Evolutionary conservation across 1,140 invertebrate genomes (phyloP).

Genomic region (Drosophila athabasca): DNA sequence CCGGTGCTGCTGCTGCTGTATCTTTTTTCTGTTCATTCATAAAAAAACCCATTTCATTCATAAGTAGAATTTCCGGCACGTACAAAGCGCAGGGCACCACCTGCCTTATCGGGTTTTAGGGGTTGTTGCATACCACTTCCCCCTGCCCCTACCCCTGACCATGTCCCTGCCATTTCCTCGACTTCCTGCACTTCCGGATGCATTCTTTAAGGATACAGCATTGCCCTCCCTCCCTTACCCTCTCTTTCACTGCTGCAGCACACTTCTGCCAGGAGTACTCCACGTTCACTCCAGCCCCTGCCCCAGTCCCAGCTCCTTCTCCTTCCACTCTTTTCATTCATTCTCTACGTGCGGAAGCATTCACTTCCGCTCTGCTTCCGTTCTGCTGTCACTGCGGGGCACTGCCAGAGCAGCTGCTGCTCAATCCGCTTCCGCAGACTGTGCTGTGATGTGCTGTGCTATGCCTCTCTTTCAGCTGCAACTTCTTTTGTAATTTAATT

Average conservation of each 20-base stretch:
- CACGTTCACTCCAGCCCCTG: constrained; percentile 10
- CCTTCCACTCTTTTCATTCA: constrained; percentile 17
- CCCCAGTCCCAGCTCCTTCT: no score
- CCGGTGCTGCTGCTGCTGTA: no score
- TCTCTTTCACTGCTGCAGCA: constrained; percentile 8
- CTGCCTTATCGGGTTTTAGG: constrained; percentile 39
- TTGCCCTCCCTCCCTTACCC: constrained; percentile 4
- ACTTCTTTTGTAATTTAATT: constrained; percentile 74
- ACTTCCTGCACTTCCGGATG: constrained; percentile 44
- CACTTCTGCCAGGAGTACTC: constrained; percentile 41
- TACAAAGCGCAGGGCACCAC: constrained; percentile 18
- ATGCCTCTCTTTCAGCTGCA: constrained; percentile 30
- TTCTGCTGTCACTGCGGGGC: constrained; percentile 35
- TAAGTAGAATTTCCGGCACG: constrained; percentile 38
- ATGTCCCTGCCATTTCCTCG: constrained; percentile 20
- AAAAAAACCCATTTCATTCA: constrained; percentile 46
- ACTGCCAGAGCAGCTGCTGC: constrained; percentile 31
- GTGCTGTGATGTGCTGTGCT: neutral
- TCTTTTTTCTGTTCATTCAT: constrained; percentile 26
- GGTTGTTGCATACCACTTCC: constrained; percentile 21
- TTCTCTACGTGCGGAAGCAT: constrained; percentile 73
- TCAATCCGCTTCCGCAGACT: constrained; percentile 53
- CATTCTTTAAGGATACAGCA: constrained; percentile 9
- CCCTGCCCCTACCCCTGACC: neutral
- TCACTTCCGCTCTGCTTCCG: constrained; percentile 74